Evolutionary conservation across 2,797 vertebrate species (phyloP), one percentile per base, ranked within the genome.

Genomic region (Bufotes viridis): DNA sequence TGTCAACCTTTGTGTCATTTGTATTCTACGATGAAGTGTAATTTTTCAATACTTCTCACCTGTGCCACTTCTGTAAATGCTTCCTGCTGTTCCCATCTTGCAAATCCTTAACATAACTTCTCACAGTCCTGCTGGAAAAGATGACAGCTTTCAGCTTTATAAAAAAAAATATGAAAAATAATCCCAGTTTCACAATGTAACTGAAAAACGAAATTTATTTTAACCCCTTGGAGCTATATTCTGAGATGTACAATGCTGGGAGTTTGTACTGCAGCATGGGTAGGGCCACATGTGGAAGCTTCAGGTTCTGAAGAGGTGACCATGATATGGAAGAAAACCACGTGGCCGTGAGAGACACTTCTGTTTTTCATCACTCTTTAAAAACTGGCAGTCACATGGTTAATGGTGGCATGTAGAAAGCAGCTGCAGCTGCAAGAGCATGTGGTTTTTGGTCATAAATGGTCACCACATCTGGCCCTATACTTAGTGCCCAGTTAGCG

Each of bases 61-160:
- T 51, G 72, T n/a, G 72, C 70, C 70, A 17, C 70, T 34, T 34
- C 70, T 42, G 4, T 18, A 49, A 18, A 15, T 42, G 72, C 72
- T 20, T 75, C 72, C 72, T 53, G 72, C 72, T 51, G 72, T n/a
- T 75, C 18, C 13, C 42, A 53, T 75, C 72, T 75, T 11, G n/a
- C 72, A 51, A 51, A 75, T 75, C 72, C 72, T 75, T 53, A 75
- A 14, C 72, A 75, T 51, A 51, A 53, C 18, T 75, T 51, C 72
- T 75, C 42, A n/a, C 72, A 75, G 51, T 51, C 20, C 42, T 75
- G 72, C 42, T 2, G 42, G 6, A 53, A 75, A 75, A 51, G 20
- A 53, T 11, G 42, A 13, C 42, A 75, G 34, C 34, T 75, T 20
- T 75, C 42, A 42, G 42, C 6, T 42, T 42, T 42, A 42, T 42